Percentiles rank a stretch among this genome's conserved stretches.
These are phyloP conservation scores for Anas flavirostris DNA, from an alignment of 2,797 vertebrate species.

Conservation along the genomic window DNA sequence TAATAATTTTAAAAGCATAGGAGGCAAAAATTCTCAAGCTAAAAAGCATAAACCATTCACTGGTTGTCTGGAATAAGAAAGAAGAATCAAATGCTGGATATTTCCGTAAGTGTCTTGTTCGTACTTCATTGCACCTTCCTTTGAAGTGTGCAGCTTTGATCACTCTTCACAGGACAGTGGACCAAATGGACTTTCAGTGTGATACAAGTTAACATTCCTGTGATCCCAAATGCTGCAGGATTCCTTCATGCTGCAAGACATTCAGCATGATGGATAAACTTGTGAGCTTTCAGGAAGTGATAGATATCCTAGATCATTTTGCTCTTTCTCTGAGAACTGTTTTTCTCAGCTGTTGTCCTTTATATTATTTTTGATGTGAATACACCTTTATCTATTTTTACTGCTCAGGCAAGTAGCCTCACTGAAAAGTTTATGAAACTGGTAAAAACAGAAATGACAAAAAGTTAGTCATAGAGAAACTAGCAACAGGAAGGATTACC, in stretches of 20 bases:
- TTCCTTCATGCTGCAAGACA: slow-evolving; percentile 57
- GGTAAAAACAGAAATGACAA: not conserved
- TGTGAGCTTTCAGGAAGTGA: not conserved
- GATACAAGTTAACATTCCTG: slow-evolving; percentile 28
- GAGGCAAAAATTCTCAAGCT: not conserved
- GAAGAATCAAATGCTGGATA: slow-evolving; percentile 18
- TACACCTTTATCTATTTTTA: not conserved
- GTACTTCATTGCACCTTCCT: slow-evolving; percentile 44
- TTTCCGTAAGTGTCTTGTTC: slow-evolving; percentile 1
- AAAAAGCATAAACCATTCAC: not conserved
- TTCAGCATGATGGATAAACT: slow-evolving; percentile 28
- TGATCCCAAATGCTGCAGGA: slow-evolving; percentile 41
- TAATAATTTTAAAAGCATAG: not conserved
- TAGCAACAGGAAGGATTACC: not conserved
- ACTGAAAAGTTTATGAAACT: not conserved
- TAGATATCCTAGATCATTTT: not conserved
- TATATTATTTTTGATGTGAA: not conserved
- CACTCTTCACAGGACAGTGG: slow-evolving; percentile 34
- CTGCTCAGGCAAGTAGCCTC: not conserved
- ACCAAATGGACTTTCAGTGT: slow-evolving; percentile 29
- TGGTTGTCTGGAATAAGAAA: slow-evolving; percentile 16
- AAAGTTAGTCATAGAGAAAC: not conserved
- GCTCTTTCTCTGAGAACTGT: not conserved
- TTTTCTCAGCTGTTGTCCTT: not conserved
- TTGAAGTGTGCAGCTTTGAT: slow-evolving; percentile 57